Conservation (phyloP, 2,797 vertebrate genomes). For the Hippocampus kuda region DNA sequence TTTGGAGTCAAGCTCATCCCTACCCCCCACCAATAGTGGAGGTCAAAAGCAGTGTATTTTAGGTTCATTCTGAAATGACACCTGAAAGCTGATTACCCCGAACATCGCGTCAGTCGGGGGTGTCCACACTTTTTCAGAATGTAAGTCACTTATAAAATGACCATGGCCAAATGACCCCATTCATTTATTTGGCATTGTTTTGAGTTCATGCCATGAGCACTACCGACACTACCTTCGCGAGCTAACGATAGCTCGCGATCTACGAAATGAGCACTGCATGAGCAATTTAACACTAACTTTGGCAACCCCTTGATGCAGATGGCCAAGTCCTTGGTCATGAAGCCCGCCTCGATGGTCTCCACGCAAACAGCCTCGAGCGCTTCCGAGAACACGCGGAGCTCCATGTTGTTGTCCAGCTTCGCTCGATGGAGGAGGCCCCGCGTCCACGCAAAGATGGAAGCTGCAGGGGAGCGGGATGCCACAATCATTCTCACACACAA, state of each 20-base stretch:
- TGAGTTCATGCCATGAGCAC: no score
- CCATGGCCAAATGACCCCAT: no score
- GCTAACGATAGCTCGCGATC: no score
- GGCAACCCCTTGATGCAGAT: constrained; percentile 92
- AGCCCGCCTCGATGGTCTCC: constrained; percentile 94
- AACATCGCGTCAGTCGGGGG: no score
- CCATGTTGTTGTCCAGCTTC: constrained; percentile 80
- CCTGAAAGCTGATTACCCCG: background rate
- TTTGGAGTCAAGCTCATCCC: no score
- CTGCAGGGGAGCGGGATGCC: constrained; percentile 51
- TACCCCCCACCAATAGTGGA: no score
- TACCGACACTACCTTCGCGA: no score
- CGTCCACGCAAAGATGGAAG: constrained; percentile 96
- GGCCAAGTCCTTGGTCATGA: constrained; percentile 97
- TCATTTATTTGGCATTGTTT: no score
- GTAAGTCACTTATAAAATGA: no score
- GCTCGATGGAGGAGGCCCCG: constrained; percentile 89
- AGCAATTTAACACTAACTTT: constrained; percentile 75
- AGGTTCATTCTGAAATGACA: no score
- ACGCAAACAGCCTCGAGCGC: constrained; percentile 87
- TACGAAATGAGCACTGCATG: no score
- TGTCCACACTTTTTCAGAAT: no score
- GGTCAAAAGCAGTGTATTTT: background rate
- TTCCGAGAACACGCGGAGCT: constrained; percentile 75
- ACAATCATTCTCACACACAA: background rate